Percentiles rank a stretch among this genome's conserved stretches.
These are phyloP conservation scores for Luffia ferchaultella DNA, from an alignment of 2,888 invertebrate species.

Conservation along the genomic window DNA sequence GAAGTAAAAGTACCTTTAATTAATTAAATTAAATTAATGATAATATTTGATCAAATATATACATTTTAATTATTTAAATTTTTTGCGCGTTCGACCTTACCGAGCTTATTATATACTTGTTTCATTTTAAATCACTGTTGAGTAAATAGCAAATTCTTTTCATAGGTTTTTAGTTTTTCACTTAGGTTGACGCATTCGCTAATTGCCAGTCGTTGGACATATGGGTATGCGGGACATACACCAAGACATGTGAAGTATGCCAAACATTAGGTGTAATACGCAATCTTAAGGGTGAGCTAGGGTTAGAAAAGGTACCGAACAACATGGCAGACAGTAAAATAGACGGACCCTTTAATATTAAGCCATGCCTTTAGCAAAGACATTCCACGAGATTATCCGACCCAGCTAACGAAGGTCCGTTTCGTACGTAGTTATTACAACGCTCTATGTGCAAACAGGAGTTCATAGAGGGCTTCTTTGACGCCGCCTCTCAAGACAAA, in stretches of 20 bases:
- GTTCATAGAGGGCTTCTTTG: neutral
- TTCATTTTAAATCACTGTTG: too few species aligned
- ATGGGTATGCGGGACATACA: too few species aligned
- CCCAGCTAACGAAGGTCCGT: conserved; percentile 25
- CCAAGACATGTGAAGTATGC: neutral
- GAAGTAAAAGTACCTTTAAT: too few species aligned
- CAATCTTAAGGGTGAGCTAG: conserved; percentile 43
- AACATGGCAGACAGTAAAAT: conserved; percentile 48
- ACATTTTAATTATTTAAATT: too few species aligned
- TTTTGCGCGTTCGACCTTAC: too few species aligned
- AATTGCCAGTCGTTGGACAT: too few species aligned
- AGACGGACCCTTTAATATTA: conserved; percentile 48
- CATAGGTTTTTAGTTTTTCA: too few species aligned
- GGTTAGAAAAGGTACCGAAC: conserved; percentile 15
- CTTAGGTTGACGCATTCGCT: too few species aligned
- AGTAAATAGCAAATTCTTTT: too few species aligned
- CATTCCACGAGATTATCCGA: conserved; percentile 30
- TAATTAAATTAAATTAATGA: too few species aligned
- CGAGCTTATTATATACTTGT: too few species aligned
- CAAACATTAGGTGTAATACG: conserved; percentile 24
- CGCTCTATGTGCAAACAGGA: neutral
- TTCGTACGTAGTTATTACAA: conserved; percentile 1
- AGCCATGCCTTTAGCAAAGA: conserved; percentile 29
- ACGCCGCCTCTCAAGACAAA: neutral
- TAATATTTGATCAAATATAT: too few species aligned